Evolutionary conservation across 2,888 invertebrate genomes (phyloP), one percentile per base, ranked within the genome.

Genomic region (Gerris lacustris): DNA sequence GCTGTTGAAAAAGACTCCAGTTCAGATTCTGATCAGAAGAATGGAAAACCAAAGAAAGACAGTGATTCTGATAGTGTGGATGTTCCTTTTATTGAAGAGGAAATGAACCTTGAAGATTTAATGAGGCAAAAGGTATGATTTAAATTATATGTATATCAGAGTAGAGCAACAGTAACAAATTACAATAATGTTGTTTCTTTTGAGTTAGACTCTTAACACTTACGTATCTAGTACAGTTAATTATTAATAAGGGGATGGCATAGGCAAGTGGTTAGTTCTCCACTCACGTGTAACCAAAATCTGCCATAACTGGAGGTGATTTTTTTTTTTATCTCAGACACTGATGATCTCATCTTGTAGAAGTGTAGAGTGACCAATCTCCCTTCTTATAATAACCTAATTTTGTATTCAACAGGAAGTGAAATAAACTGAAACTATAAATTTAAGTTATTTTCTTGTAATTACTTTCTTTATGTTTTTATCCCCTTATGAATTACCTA

Each of bases 81-180:
- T 74, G 85, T 91, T 71, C 85, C 86, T 7, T 85, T 90, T 71
- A 88, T 91, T 71, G 92, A 92, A 79, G 92, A 92, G 75, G 92
- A 92, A 77, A 86, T 93, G 76, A 92, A 94, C 79, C 81, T 94
- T 45, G 94, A 94, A 78, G 94, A 94, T 75, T 82, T 94, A 71
- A 94, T 94, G 92, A 88, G 88, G 77, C 93, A 94, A 79, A 94
- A 94, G 81, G 92, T 91, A 77, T 43, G 47, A 31, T 9, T 47
- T 63, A 44, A 45, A 62, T 68, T 67, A 55, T 44, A 43, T 9
- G 31, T 43, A 15, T 5, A 15, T 47, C 4, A 44, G 5, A 55
- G 17, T 18, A 18, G 43, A 67, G 18, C 17, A 6, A 43, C 67
- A 6, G 6, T 70, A 15, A 18, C 44, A 11, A 55, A 55, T 55